phyloP scores from a whole-genome alignment of 2,113 vertebrate genomes.

The Amphilophus citrinellus region DNA sequence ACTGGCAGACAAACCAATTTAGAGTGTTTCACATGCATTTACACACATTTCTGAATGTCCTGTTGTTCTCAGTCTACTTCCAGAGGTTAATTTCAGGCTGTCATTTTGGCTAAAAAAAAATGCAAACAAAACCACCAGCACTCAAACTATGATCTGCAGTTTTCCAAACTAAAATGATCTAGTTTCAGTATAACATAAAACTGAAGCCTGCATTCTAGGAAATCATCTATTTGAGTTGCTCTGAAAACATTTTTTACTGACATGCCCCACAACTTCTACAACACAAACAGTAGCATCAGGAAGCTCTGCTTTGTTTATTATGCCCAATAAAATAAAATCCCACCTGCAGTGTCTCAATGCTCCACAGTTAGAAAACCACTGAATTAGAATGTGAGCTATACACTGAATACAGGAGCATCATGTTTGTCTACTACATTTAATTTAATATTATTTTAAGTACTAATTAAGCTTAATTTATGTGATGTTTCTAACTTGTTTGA shows the following conservation, averaged over 20 bases:
- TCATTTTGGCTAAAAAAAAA: no score
- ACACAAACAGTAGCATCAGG: not conserved
- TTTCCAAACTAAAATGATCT: constrained; percentile 14
- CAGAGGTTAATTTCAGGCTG: no score
- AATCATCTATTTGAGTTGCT: not conserved
- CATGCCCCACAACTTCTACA: not conserved
- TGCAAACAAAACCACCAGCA: no score
- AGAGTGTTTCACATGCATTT: no score
- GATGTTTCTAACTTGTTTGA: no score
- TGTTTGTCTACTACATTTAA: not conserved
- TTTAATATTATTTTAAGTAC: no score
- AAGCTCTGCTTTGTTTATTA: not conserved
- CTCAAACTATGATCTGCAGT: not conserved
- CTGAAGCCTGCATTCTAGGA: not conserved
- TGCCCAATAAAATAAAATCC: not conserved
- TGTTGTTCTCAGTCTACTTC: no score
- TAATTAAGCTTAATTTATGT: no score
- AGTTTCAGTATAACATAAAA: constrained; percentile 25
- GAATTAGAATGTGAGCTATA: not conserved
- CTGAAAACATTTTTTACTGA: not conserved
- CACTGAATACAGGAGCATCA: not conserved
- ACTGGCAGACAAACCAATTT: no score
- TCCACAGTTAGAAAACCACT: not conserved
- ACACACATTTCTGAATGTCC: no score
- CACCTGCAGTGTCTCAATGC: not conserved